Evolutionary conservation across 1,140 invertebrate genomes (phyloP).

Genomic region (Micrasema minimum): DNA sequence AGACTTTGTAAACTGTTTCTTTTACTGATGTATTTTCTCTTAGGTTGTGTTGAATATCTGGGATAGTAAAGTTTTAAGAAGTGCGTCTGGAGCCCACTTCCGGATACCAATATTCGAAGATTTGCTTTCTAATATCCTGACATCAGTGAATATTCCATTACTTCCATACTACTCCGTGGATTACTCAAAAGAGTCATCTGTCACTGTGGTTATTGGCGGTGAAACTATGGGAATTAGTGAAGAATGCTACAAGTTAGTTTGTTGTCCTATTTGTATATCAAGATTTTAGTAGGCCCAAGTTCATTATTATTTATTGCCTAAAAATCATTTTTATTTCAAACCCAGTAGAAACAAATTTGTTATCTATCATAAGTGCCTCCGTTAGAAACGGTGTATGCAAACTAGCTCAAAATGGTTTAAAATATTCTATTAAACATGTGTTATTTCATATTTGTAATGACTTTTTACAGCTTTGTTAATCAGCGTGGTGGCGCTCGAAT

Average conservation of each 20-base stretch:
- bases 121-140: slow-evolving; percentile 56
- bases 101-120: slow-evolving; percentile 74
- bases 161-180: slow-evolving; percentile 73
- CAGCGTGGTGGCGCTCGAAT: slow-evolving; percentile 71
- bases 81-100: slow-evolving; percentile 87
- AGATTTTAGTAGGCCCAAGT: too few species aligned
- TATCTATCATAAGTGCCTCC: too few species aligned
- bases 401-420: too few species aligned
- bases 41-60: slow-evolving; percentile 90
- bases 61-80: slow-evolving; percentile 87
- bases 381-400: too few species aligned
- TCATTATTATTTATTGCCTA: too few species aligned
- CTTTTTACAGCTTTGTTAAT: slow-evolving; percentile 59
- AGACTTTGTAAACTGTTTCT: too few species aligned
- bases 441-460: too few species aligned
- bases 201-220: slow-evolving; percentile 84
- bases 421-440: too few species aligned
- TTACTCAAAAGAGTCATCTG: slow-evolving; percentile 65
- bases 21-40: slow-evolving; percentile 49
- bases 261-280: too few species aligned
- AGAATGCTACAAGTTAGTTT: slow-evolving; percentile 64
- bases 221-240: slow-evolving; percentile 87
- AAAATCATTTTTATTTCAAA: too few species aligned
- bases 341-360: too few species aligned
- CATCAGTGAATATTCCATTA: slow-evolving; percentile 63